These are phyloP conservation scores for Triplophysa dalaica DNA, from an alignment of 2,113 vertebrate genomes.

Conservation along the genomic window DNA sequence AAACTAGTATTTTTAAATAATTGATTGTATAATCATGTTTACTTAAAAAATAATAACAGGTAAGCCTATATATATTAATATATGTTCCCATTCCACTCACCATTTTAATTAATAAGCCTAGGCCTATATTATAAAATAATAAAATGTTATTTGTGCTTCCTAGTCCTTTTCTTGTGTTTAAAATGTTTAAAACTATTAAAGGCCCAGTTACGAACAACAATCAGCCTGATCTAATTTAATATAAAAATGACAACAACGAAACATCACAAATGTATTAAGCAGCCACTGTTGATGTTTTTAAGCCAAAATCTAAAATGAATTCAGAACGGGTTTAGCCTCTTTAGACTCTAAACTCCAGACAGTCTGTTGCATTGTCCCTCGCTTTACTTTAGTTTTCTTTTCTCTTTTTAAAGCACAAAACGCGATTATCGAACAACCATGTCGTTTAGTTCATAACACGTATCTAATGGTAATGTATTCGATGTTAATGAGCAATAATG, in stretches of 20 bases:
- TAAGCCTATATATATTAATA: background rate
- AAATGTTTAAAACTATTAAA: no score
- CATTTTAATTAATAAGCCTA: no score
- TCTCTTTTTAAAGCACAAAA: conserved; percentile 18
- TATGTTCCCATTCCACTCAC: background rate
- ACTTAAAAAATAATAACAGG: background rate
- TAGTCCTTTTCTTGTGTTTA: no score
- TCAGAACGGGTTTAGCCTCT: background rate
- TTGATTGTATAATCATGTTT: no score
- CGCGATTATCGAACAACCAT: conserved; percentile 28
- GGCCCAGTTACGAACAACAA: background rate
- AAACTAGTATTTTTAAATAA: no score
- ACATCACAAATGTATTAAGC: no score
- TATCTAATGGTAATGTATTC: conserved; percentile 61
- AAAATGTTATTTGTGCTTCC: no score
- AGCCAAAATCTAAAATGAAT: background rate
- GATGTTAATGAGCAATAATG: conserved; percentile 64
- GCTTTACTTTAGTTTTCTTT: background rate
- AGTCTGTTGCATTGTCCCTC: background rate
- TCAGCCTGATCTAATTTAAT: background rate
- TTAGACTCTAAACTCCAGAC: background rate
- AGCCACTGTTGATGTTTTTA: no score
- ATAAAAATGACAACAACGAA: background rate
- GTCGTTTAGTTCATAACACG: conserved; percentile 58
- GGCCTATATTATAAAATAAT: no score